phyloP scores from a whole-genome alignment of 2,797 vertebrate species.

The Sebastes aleutianus region DNA sequence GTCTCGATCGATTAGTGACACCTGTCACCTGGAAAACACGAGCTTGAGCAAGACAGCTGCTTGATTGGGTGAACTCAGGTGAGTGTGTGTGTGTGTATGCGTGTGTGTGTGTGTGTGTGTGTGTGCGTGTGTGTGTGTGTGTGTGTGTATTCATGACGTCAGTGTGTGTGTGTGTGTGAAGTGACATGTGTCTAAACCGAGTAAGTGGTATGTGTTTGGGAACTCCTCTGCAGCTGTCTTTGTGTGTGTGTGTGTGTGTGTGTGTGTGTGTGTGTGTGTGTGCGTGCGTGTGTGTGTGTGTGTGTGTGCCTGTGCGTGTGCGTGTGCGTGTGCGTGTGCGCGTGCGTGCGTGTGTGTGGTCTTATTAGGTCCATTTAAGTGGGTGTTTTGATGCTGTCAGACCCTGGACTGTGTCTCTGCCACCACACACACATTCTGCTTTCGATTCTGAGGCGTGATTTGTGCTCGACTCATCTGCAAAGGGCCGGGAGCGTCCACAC shows the following conservation, averaged over 20 bases:
- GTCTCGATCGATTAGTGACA: slow-evolving; percentile 26
- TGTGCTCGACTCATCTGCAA: no score
- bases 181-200: slow-evolving; percentile 13
- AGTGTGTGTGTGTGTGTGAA: background rate
- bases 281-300: no score
- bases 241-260: no score
- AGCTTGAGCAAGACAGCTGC: background rate
- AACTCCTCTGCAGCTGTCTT: slow-evolving; percentile 7
- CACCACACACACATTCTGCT: background rate
- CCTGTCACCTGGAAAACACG: background rate
- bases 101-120: background rate
- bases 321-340: fast-evolving
- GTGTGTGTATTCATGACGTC: background rate
- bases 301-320: fast-evolving
- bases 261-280: no score
- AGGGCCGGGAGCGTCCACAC: no score
- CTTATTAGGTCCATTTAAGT: slow-evolving; percentile 63
- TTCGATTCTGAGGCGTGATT: background rate
- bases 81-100: background rate
- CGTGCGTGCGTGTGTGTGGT: slow-evolving; percentile 3
- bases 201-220: slow-evolving; percentile 19
- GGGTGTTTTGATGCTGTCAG: slow-evolving; percentile 69
- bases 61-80: background rate
- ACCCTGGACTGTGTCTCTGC: background rate
- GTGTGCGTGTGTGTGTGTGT: background rate